A percentile compares a stretch with the other conserved stretches of the same genome.
Conservation (phyloP, 2,888 invertebrate genomes). For the Heliconius hortense region DNA sequence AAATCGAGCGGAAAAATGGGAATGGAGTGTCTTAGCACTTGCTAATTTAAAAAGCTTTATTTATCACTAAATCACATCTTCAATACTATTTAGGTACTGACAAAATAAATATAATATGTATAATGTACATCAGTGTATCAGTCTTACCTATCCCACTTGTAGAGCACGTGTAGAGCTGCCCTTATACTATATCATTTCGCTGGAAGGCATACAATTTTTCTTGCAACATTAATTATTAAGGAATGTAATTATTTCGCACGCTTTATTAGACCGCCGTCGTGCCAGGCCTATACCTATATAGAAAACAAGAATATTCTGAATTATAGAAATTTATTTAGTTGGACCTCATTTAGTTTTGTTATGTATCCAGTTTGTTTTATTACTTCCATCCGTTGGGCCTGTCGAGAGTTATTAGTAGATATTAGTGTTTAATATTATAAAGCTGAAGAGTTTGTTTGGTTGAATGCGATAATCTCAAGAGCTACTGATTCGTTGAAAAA, state of each 20-base stretch:
- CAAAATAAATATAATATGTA: background rate
- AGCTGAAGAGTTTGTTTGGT: no score
- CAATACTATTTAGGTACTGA: background rate
- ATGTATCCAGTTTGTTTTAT: constrained; percentile 15
- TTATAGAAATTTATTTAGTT: constrained; percentile 8
- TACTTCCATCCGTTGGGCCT: constrained; percentile 6
- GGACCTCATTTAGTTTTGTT: background rate
- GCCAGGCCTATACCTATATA: background rate
- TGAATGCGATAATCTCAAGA: no score
- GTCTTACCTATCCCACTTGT: no score
- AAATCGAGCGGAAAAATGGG: no score
- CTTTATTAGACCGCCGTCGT: constrained; percentile 16
- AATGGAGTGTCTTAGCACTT: no score
- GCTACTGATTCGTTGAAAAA: no score
- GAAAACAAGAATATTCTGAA: background rate
- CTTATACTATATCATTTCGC: constrained; percentile 66
- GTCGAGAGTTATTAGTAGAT: background rate
- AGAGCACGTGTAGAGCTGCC: background rate
- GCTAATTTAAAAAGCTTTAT: background rate
- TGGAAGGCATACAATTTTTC: constrained; percentile 69
- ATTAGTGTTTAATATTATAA: background rate
- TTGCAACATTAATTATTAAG: constrained; percentile 27
- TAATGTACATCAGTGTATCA: no score
- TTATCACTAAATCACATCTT: background rate
- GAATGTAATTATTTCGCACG: constrained; percentile 25